Evolutionary conservation across 2,797 vertebrate genomes (phyloP).

Genomic region (Lepilemur septentrionalis): DNA sequence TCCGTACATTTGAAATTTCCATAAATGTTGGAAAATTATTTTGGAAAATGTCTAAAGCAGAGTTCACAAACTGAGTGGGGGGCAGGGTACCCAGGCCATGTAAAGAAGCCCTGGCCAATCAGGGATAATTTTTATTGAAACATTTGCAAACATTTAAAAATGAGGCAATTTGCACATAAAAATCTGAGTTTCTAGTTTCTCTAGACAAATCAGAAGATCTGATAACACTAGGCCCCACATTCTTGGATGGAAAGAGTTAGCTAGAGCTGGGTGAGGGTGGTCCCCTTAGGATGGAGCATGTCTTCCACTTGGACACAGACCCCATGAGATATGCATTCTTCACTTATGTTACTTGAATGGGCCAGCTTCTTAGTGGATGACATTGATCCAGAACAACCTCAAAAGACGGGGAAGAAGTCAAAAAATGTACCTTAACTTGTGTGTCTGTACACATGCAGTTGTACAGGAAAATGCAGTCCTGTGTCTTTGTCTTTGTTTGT

Average conservation of each 20-base stretch:
- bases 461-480: background rate
- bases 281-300: background rate
- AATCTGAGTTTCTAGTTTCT: slow-evolving; percentile 5
- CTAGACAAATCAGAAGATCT: background rate
- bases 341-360: background rate
- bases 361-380: background rate
- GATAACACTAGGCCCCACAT: background rate
- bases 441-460: background rate
- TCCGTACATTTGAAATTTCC: background rate
- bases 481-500: background rate
- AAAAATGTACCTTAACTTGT: background rate
- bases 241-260: background rate
- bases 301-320: background rate
- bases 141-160: background rate
- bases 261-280: background rate
- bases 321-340: background rate
- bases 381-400: background rate
- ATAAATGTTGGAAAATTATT: background rate
- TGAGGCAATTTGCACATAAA: background rate
- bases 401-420: background rate
- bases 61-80: background rate
- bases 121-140: background rate
- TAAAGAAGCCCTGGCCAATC: background rate
- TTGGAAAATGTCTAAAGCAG: background rate
- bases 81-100: rapidly evolving